These are phyloP conservation scores for Ia io DNA, from an alignment of 2,113 vertebrate genomes.

Conservation along the genomic window DNA sequence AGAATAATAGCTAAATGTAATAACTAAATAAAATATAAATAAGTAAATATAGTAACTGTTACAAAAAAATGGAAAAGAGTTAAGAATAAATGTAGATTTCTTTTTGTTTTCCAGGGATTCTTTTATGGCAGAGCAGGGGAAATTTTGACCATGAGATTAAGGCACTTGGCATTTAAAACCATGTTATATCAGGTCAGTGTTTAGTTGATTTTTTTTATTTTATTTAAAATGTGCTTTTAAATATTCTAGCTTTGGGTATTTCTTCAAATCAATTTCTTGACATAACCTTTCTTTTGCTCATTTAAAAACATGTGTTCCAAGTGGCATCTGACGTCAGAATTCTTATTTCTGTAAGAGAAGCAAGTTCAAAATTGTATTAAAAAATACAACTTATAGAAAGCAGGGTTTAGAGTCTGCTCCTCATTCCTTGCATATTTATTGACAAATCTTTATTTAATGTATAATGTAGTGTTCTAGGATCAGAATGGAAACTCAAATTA, in stretches of 20 bases:
- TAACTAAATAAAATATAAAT: conserved; percentile 15
- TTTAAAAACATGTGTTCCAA: background rate
- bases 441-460: background rate
- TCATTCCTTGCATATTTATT: conserved; percentile 8
- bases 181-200: conserved; percentile 68
- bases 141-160: conserved; percentile 70
- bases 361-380: background rate
- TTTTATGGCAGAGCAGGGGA: conserved; percentile 66
- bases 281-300: background rate
- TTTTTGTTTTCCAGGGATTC: conserved; percentile 65
- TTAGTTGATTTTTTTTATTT: background rate
- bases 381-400: conserved; percentile 2
- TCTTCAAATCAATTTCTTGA: background rate
- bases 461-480: background rate
- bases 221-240: conserved; percentile 42
- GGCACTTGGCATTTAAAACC: conserved; percentile 65
- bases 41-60: background rate
- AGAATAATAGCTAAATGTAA: background rate
- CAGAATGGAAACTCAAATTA: background rate
- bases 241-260: background rate
- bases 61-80: conserved; percentile 6
- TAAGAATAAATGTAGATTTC: conserved; percentile 4
- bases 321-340: conserved; percentile 4
- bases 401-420: background rate
- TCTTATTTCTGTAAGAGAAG: conserved; percentile 10